Base-by-base conservation (phyloP, 2,113 vertebrate genomes). In the Toxostoma redivivum region DNA sequence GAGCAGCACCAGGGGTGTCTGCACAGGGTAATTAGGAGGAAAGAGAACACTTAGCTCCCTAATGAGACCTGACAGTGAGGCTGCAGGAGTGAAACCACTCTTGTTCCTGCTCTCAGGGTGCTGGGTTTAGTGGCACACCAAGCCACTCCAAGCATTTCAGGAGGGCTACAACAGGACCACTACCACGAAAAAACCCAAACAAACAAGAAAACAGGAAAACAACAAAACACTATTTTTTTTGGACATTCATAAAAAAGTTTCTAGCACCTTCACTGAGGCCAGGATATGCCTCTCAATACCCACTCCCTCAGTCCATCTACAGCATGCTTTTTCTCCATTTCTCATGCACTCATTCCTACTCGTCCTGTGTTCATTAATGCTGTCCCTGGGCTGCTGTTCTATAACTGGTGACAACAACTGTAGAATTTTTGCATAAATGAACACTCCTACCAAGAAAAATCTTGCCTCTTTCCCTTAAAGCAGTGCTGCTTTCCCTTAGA, bases 371-470 rank as follows among this genome's bases (percentile, higher is more conserved):
- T 93, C 71, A 54, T 71, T 81, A 94, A 73, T 17, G 53, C 23
- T 71, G 38, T 78, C 53, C 65, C 44, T 45, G 45, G 82, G 51
- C 50, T 72, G 16, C 74, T 4, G 2, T 44, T 65, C 76, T 72
- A 62, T 81, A 82, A 94, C 19, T 88, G 37, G 19, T 74, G 33
- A 88, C 91, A 95, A 51, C 12, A 84, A 35, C 51, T 91, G 51
- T 28, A 71, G 70, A 74, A 94, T 91, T 97, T 95, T 78, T 22
- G 24, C 82, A 50, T 33, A 86, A 96, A 90, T 33, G 51, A 86
- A 79, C 42, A 51, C 16, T 81, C n/a, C 33, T n/a, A 80, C 15
- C 27, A 81, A 78, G 84, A 65, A 86, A 77, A 92, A 22, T 12
- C 42, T 57, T 56, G 28, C 53, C 24, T 37, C 22, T 88, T 47